A percentile compares a stretch with the other conserved stretches of the same genome.
Conservation (phyloP, 2,888 invertebrate species). For the Drosophila nigricruria region DNA sequence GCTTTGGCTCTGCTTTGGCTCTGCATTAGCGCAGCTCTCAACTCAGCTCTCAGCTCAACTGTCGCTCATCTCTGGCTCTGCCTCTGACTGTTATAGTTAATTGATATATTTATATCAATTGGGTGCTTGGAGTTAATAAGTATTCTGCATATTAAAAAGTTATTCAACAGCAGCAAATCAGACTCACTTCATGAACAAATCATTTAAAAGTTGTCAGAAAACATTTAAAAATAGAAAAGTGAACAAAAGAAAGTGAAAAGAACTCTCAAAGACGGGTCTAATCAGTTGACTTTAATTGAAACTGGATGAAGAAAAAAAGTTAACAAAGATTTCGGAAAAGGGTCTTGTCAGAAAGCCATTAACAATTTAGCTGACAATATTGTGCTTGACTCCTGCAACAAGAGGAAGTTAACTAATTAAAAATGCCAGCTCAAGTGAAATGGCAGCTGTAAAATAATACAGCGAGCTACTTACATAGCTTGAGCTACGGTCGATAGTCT, state of each 20-base stretch:
- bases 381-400: slow-evolving; percentile 23
- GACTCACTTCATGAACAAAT: background rate
- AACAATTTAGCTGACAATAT: slow-evolving; percentile 48
- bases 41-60: too few relatives aligned
- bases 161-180: too few relatives aligned
- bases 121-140: too few relatives aligned
- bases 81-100: too few relatives aligned
- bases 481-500: background rate
- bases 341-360: slow-evolving; percentile 35
- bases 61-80: too few relatives aligned
- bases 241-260: slow-evolving; percentile 14
- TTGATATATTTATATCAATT: too few relatives aligned
- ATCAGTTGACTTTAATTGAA: slow-evolving; percentile 9
- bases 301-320: background rate
- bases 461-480: background rate
- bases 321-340: slow-evolving; percentile 13
- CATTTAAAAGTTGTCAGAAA: background rate
- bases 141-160: background rate
- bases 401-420: slow-evolving; percentile 52
- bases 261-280: slow-evolving; percentile 35
- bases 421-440: slow-evolving; percentile 44
- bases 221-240: slow-evolving; percentile 28
- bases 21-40: too few relatives aligned
- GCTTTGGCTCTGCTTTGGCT: too few relatives aligned
- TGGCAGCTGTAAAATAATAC: slow-evolving; percentile 53